Evolutionary conservation across 2,888 invertebrate genomes (phyloP), one percentile per base, ranked within the genome.

Genomic region (Idaea aversata): DNA sequence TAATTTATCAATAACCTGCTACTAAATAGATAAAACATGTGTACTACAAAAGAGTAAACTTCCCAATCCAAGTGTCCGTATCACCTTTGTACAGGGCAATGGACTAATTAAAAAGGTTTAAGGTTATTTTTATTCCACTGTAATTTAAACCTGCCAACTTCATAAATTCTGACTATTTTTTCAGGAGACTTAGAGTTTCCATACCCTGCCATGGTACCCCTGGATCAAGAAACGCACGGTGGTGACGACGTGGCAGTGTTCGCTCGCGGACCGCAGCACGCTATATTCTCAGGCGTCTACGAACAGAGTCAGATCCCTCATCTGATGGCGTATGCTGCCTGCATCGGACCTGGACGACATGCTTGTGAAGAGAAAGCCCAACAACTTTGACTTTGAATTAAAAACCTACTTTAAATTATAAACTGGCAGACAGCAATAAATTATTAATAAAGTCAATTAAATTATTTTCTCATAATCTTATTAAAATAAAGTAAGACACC

Each of bases 191-290:
- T 68, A n/a, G 63, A 67, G 61, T 88, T 84, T 77, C 68, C 68
- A 62, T 79, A 74, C 58, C 86, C 84, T 34, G 88, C 95, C 0
- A 88, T 93, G 5, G 93, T 94, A 13, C 95, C 96, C 0, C 84
- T 95, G 65, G 77, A 76, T 0, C 85, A 87, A 62, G 96, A 96
- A 82, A 96, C 96, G 25, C 96, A 96, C 83, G 96, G 96, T 15
- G 96, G 96, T 0, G 97, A 97, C 74, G 97, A 97, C 89, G 97
- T 97, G 47, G 94, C 94, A 0, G 95, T 97, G 61, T 96, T 95
- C 85, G 95, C 95, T 72, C 86, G 86, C 64, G 97, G 95, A 64
- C 96, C 96, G 4, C 95, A 95, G 91, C 93, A 96, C 47, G 95
- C 95, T 82, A 88, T 97, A 68, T 96, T 97, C 84, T 93, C 95